phyloP scores from a whole-genome alignment of 2,888 invertebrate species.

The Lasius platythorax region DNA sequence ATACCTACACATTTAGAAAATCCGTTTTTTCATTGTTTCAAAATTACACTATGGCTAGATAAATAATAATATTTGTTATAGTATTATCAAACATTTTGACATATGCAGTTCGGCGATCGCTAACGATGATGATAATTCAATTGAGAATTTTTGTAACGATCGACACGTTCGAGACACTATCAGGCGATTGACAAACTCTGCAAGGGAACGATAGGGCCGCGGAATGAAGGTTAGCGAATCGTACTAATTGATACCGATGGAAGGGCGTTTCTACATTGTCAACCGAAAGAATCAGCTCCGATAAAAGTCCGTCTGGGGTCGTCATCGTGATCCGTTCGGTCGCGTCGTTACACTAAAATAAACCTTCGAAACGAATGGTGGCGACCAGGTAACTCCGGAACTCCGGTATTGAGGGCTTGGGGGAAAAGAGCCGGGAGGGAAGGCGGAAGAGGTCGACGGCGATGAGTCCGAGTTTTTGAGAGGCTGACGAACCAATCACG shows the following conservation, averaged over 20 bases:
- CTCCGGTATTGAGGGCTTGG: conserved; percentile 44
- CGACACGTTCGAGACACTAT: conserved; percentile 30
- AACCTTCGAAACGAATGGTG: conserved; percentile 74
- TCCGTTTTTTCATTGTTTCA: neutral
- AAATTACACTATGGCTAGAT: neutral
- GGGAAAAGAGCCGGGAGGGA: conserved; percentile 29
- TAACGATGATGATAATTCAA: conserved; percentile 36
- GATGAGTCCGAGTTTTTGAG: conserved; percentile 78
- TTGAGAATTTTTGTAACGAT: conserved; percentile 41
- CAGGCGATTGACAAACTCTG: conserved; percentile 38
- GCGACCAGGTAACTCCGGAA: conserved; percentile 45
- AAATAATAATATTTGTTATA: conserved; percentile 2
- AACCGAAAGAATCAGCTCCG: conserved; percentile 61
- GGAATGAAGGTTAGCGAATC: conserved; percentile 68
- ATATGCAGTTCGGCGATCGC: neutral
- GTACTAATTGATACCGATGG: conserved; percentile 78
- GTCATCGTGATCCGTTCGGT: conserved; percentile 42
- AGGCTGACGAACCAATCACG: conserved; percentile 83
- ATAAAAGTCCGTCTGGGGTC: conserved; percentile 59
- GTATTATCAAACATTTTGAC: neutral
- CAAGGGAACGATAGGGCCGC: conserved; percentile 52
- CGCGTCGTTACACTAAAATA: conserved; percentile 68
- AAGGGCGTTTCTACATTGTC: conserved; percentile 76
- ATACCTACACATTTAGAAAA: neutral
- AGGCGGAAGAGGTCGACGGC: conserved; percentile 63